Evolutionary conservation across 1,140 invertebrate genomes (phyloP), one percentile per base, ranked within the genome.

Genomic region (Elymnias hypermnestra): DNA sequence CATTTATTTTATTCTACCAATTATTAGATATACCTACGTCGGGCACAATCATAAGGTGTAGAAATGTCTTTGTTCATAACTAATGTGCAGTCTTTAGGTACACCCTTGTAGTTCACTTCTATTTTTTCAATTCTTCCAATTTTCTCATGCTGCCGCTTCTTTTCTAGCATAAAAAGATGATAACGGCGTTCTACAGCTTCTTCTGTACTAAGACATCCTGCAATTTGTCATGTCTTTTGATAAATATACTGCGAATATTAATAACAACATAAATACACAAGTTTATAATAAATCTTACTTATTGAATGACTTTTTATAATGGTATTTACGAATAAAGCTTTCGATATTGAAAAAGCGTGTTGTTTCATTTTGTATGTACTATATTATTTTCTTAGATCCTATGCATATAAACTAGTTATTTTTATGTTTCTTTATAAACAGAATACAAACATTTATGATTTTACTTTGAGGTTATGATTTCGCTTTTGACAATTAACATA

Each of bases 11-110:
- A n/a, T n/a, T n/a, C n/a, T n/a, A n/a, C n/a, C n/a, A n/a, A n/a
- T n/a, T n/a, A n/a, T n/a, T n/a, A n/a, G n/a, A 2, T 18, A 6
- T 31, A 86, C 90, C 89, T 89, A 95, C 94, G 97, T 88, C 90
- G 93, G 1, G 96, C 94, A 87, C 96, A 97, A 77, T 98, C 93
- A 60, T 90, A 93, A 1, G 97, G 97, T 1, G 97, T 98, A 0
- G 97, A 98, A 2, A 98, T 82, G 55, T 91, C 85, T 78, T 94
- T 96, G 77, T 99, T 99, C 97, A 99, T 98, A 8, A 94, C 72
- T 21, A 98, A 77, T 2, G 89, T 91, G 12, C 90, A 88, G 51
- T 94, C 89, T 51, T 95, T 90, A 0, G 93, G 91, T 2, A 89
- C 64, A 0, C 94, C 94, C 42, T 90, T 84, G 74, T 95, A 94